These are phyloP conservation scores for Lithophane ornitopus DNA, from an alignment of 2,888 invertebrate species.

Conservation along the genomic window DNA sequence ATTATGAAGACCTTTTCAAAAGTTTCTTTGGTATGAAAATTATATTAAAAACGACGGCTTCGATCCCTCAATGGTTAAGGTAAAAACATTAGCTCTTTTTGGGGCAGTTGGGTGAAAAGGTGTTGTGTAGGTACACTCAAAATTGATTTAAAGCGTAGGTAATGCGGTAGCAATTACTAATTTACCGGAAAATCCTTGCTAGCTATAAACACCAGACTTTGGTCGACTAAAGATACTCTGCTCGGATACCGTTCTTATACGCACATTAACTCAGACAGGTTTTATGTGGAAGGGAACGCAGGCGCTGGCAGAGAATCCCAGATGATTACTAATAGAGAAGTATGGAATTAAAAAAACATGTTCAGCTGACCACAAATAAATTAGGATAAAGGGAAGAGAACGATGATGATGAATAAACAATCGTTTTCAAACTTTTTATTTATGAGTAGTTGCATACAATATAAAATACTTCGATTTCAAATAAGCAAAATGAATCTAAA, in stretches of 20 bases:
- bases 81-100: constrained; percentile 35
- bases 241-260: neutral
- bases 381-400: too few relatives aligned
- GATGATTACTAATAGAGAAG: too few relatives aligned
- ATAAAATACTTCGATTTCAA: neutral
- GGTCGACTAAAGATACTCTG: neutral
- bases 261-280: too few relatives aligned
- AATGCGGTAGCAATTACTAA: constrained; percentile 34
- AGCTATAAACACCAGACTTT: constrained; percentile 6
- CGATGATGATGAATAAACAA: too few relatives aligned
- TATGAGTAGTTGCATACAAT: too few relatives aligned
- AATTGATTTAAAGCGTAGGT: constrained; percentile 44
- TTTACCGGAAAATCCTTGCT: constrained; percentile 33
- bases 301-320: too few relatives aligned
- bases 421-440: too few relatives aligned
- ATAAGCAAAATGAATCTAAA: neutral
- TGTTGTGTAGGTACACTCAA: constrained; percentile 3
- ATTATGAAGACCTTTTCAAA: constrained; percentile 29
- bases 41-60: constrained; percentile 31
- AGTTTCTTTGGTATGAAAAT: constrained; percentile 13
- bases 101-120: constrained; percentile 16
- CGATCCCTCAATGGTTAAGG: constrained; percentile 21
- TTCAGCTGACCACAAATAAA: too few relatives aligned
- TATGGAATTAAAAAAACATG: too few relatives aligned
- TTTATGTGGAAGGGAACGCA: too few relatives aligned